These are phyloP conservation scores for Philotrypesis tridentata DNA, from an alignment of 1,140 invertebrate genomes.

Conservation along the genomic window DNA sequence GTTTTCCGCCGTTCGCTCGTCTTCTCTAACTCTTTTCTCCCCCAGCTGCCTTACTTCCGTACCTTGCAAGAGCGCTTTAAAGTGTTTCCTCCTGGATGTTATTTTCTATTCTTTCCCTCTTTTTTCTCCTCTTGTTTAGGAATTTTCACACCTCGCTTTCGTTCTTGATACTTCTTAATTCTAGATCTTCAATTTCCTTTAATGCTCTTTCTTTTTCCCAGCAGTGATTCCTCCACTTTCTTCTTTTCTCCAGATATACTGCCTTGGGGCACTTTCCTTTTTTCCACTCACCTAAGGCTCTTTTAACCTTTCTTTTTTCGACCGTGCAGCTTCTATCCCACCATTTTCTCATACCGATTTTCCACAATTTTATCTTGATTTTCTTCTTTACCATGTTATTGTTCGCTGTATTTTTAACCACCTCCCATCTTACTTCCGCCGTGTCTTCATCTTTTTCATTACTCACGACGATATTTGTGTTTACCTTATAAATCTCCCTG, in stretches of 20 bases:
- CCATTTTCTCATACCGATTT: too few species aligned
- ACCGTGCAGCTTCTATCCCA: neutral
- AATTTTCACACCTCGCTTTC: slow-evolving; percentile 15
- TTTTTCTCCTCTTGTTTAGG: neutral
- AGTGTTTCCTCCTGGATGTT: slow-evolving; percentile 1
- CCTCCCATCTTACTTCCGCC: neutral
- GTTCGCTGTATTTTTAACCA: neutral
- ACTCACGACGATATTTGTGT: too few species aligned
- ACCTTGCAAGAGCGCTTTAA: neutral
- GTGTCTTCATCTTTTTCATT: too few species aligned
- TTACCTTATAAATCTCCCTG: too few species aligned
- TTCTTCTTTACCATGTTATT: too few species aligned
- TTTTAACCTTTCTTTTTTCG: neutral
- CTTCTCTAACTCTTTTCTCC: neutral
- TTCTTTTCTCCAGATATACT: neutral
- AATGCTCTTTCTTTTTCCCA: neutral
- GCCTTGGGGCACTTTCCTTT: neutral
- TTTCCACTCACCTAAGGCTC: neutral
- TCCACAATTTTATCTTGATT: too few species aligned
- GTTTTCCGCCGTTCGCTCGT: neutral
- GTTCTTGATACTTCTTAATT: neutral
- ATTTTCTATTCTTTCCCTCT: neutral
- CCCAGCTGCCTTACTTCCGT: neutral
- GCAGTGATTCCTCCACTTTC: neutral
- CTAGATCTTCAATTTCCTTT: too few species aligned